Percentiles rank a stretch among this genome's conserved stretches.
Conservation (phyloP, 2,888 invertebrate species). For the Zele albiditarsus region DNA sequence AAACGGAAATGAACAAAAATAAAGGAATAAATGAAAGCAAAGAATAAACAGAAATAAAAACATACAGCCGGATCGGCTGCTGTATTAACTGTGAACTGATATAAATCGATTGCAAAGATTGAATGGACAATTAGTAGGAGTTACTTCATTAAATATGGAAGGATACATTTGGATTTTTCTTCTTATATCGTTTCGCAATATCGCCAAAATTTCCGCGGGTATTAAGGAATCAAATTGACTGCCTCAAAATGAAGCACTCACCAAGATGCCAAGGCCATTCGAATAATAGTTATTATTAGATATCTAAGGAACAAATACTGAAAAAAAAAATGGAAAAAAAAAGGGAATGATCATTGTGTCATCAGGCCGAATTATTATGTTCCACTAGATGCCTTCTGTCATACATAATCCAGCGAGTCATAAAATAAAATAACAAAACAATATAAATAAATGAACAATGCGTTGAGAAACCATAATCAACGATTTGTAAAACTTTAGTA, state of each 20-base stretch:
- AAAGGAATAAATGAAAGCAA: neutral
- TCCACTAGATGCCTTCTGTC: constrained; percentile 51
- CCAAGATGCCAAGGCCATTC: constrained; percentile 46
- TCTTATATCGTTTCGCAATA: constrained; percentile 22
- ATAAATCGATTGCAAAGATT: neutral
- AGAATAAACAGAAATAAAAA: neutral
- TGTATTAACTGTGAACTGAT: constrained; percentile 15
- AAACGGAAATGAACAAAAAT: constrained; percentile 19
- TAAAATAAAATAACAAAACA: constrained; percentile 15
- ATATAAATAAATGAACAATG: constrained; percentile 46
- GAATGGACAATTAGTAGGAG: neutral
- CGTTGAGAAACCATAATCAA: constrained; percentile 54
- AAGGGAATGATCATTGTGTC: constrained; percentile 44
- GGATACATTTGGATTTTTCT: constrained; percentile 3
- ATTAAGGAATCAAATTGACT: constrained; percentile 35
- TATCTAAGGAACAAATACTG: constrained; percentile 30
- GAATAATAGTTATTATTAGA: constrained; percentile 46
- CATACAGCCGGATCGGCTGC: constrained; percentile 14
- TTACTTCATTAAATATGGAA: neutral
- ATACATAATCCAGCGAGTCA: constrained; percentile 39
- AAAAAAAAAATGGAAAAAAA: constrained; percentile 40
- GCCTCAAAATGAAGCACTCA: constrained; percentile 43
- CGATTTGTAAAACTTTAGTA: constrained; percentile 53
- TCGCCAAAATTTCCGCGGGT: constrained; percentile 30
- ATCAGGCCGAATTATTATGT: constrained; percentile 47